phyloP scores from a whole-genome alignment of 2,797 vertebrate species.

The Silurus lanzhouensis region DNA sequence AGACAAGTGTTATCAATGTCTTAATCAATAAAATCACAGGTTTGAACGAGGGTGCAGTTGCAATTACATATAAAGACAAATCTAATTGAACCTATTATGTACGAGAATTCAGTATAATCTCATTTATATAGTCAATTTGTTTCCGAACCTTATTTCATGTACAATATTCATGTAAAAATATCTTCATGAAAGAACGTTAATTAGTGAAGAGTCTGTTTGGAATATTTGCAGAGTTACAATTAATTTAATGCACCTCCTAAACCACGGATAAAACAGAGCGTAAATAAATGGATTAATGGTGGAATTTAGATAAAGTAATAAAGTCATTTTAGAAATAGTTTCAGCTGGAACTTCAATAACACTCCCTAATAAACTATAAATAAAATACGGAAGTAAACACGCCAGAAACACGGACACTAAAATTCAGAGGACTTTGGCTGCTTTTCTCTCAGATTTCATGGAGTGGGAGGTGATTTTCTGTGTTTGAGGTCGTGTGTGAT shows the following conservation, averaged over 20 bases:
- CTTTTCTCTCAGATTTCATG: conserved; percentile 6
- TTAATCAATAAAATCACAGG: too few species aligned
- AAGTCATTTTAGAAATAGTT: background rate
- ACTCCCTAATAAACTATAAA: too few species aligned
- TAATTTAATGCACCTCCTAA: background rate
- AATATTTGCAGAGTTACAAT: background rate
- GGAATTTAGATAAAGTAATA: background rate
- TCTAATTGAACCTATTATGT: too few species aligned
- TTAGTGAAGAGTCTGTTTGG: background rate
- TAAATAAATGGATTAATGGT: conserved; percentile 5
- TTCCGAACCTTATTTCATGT: too few species aligned
- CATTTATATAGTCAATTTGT: too few species aligned
- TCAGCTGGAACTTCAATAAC: too few species aligned
- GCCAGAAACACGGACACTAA: background rate
- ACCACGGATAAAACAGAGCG: conserved; percentile 26
- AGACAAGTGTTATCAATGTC: too few species aligned
- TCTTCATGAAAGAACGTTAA: background rate
- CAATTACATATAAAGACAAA: too few species aligned
- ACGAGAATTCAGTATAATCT: too few species aligned
- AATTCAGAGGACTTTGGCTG: background rate
- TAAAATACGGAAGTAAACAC: background rate
- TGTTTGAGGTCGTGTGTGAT: background rate
- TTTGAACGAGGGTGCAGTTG: too few species aligned
- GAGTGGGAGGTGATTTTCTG: background rate
- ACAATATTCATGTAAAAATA: too few species aligned